phyloP scores from a whole-genome alignment of 1,140 invertebrate species.

The Drosophila pachea region DNA sequence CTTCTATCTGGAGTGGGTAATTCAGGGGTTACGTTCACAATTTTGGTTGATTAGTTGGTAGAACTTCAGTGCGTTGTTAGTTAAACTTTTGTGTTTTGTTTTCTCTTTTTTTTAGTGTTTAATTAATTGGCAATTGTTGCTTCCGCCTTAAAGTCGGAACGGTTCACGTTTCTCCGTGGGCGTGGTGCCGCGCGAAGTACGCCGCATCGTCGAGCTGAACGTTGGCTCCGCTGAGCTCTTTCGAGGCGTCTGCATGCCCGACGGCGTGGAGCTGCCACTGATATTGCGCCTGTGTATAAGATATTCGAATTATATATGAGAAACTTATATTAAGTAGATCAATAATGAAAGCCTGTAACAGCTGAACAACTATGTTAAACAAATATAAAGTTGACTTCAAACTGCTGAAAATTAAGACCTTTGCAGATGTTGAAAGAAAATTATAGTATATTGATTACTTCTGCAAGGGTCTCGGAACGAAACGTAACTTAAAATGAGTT shows the following conservation, averaged over 20 bases:
- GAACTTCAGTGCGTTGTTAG: slow-evolving; percentile 72
- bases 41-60: slow-evolving; percentile 51
- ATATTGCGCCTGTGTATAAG: slow-evolving; percentile 62
- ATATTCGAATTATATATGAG: slow-evolving; percentile 6
- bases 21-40: slow-evolving; percentile 28
- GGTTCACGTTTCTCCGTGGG: slow-evolving; percentile 83
- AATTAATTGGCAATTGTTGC: slow-evolving; percentile 60
- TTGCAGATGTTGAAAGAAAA: neutral
- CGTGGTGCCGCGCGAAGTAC: slow-evolving; percentile 81
- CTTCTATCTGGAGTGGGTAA: neutral
- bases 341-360: slow-evolving; percentile 13
- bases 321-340: neutral
- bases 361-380: slow-evolving; percentile 9
- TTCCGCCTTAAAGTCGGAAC: slow-evolving; percentile 82
- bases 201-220: slow-evolving; percentile 70
- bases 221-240: slow-evolving; percentile 77
- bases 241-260: slow-evolving; percentile 78
- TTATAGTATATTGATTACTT: neutral
- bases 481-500: slow-evolving; percentile 8
- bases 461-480: neutral
- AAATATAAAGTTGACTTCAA: slow-evolving; percentile 1
- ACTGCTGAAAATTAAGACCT: neutral
- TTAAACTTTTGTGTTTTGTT: slow-evolving; percentile 41
- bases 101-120: slow-evolving; percentile 34
- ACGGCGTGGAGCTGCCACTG: slow-evolving; percentile 77